Evolutionary conservation across 2,797 vertebrate genomes (phyloP).

Genomic region (Melanotaenia boesemani): DNA sequence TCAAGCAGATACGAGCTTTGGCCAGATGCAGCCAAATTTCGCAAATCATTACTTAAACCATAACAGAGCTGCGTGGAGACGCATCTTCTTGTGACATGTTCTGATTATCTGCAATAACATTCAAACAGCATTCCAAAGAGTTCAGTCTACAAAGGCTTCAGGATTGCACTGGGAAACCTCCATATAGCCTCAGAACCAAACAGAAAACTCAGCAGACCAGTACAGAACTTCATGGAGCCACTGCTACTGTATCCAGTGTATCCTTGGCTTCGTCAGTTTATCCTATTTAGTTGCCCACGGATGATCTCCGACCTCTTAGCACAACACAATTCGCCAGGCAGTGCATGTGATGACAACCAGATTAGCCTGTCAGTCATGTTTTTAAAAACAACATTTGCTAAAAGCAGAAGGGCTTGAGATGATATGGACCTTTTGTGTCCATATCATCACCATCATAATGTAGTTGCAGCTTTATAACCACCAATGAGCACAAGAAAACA

Average conservation of each 20-base stretch:
- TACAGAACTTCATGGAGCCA: conserved; percentile 28
- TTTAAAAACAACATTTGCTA: not conserved
- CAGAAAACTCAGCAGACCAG: conserved; percentile 37
- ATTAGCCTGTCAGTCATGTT: conserved; percentile 4
- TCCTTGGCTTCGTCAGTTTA: conserved; percentile 41
- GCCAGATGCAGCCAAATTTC: not conserved
- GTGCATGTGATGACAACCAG: conserved; percentile 18
- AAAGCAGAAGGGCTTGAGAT: not conserved
- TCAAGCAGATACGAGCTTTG: not conserved
- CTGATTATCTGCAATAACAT: not conserved
- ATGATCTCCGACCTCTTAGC: conserved; percentile 52
- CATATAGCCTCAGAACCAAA: not conserved
- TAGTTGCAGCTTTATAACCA: not conserved
- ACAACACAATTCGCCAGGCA: conserved; percentile 31
- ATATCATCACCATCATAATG: too few relatives aligned
- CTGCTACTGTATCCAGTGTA: not conserved
- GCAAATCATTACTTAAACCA: not conserved
- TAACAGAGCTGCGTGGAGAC: not conserved
- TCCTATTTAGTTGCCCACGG: conserved; percentile 33
- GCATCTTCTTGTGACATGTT: not conserved
- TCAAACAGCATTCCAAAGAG: not conserved
- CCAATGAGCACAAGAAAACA: too few relatives aligned
- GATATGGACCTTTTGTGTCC: too few relatives aligned
- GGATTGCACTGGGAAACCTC: not conserved
- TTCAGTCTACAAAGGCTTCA: not conserved